phyloP scores from a whole-genome alignment of 2,113 vertebrate species.

The Mormoops blainvillei region DNA sequence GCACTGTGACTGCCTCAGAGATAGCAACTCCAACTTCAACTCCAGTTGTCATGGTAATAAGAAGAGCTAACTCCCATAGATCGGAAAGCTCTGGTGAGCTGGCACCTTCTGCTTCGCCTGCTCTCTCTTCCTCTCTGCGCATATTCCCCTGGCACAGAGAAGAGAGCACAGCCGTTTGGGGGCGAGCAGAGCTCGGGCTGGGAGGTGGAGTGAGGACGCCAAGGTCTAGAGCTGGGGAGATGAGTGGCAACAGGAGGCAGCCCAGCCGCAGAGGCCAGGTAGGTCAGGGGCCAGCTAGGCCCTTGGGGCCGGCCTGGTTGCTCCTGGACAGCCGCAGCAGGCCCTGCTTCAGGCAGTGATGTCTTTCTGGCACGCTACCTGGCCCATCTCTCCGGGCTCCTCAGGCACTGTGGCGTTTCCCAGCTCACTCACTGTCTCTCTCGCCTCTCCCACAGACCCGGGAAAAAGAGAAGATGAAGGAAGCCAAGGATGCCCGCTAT shows the following conservation, averaged over 20 bases:
- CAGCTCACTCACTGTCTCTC: background rate
- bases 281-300: background rate
- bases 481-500: slow-evolving; percentile 89
- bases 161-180: slow-evolving; percentile 61
- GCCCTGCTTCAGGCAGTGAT: background rate
- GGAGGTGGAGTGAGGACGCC: slow-evolving; percentile 64
- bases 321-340: background rate
- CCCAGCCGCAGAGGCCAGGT: slow-evolving; percentile 63
- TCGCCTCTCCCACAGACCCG: slow-evolving; percentile 81
- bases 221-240: background rate
- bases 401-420: background rate
- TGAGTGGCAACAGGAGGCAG: slow-evolving; percentile 55
- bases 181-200: slow-evolving; percentile 60
- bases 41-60: slow-evolving; percentile 82
- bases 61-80: slow-evolving; percentile 76
- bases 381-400: background rate
- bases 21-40: slow-evolving; percentile 63
- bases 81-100: slow-evolving; percentile 71
- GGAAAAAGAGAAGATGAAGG: slow-evolving; percentile 90
- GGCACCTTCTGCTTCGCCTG: slow-evolving; percentile 60
- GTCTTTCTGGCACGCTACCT: background rate
- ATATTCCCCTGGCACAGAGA: slow-evolving; percentile 51
- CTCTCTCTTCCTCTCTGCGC: slow-evolving; percentile 52
- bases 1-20: slow-evolving; percentile 25
- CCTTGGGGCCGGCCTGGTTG: background rate